These are phyloP conservation scores for Leptodirus hochenwartii DNA, from an alignment of 2,888 invertebrate genomes.

Conservation along the genomic window DNA sequence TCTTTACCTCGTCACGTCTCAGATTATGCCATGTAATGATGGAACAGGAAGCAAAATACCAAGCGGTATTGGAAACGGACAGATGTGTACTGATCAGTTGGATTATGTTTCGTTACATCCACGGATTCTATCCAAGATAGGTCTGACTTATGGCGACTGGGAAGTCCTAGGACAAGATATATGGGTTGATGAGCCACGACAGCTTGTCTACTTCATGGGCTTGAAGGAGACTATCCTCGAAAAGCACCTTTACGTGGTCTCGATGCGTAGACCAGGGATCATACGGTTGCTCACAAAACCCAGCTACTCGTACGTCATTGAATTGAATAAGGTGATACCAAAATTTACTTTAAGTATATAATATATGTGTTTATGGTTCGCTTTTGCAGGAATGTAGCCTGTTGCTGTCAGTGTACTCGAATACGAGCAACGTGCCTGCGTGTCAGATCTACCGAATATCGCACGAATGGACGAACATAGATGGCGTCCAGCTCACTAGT, in stretches of 20 bases:
- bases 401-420: constrained; percentile 70
- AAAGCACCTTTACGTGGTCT: constrained; percentile 78
- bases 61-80: too few relatives aligned
- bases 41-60: constrained; percentile 36
- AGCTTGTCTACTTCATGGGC: constrained; percentile 81
- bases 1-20: constrained; percentile 61
- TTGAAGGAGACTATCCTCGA: constrained; percentile 81
- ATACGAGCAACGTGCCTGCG: constrained; percentile 60
- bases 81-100: constrained; percentile 29
- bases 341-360: constrained; percentile 6
- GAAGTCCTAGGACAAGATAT: constrained; percentile 71
- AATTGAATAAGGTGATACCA: constrained; percentile 50
- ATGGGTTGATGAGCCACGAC: constrained; percentile 67
- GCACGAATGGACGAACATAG: constrained; percentile 48
- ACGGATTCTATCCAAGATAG: constrained; percentile 47
- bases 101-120: constrained; percentile 35
- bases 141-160: constrained; percentile 82
- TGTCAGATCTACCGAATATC: constrained; percentile 57
- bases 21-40: constrained; percentile 31
- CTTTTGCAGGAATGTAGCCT: constrained; percentile 50
- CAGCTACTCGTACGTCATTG: constrained; percentile 71
- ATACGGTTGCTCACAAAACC: constrained; percentile 60
- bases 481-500: constrained; percentile 45
- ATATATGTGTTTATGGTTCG: constrained; percentile 7
- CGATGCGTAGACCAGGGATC: constrained; percentile 50